phyloP scores from a whole-genome alignment of 53 echinoderm and acorn worm species.

The Apostichopus leukothele region DNA sequence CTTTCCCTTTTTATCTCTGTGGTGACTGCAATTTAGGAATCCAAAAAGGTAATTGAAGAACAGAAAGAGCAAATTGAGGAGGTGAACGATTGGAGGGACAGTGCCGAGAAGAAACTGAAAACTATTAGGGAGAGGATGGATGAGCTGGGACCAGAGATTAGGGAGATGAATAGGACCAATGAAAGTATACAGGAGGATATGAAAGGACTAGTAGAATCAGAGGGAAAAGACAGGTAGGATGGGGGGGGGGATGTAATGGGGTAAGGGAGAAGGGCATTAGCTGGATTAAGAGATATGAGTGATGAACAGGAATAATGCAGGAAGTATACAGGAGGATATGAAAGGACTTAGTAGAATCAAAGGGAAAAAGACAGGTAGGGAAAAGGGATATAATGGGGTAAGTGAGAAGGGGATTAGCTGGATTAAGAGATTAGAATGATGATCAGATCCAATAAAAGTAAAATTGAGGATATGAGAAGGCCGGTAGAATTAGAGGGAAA shows the following conservation, averaged over 20 bases:
- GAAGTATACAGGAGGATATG: no score
- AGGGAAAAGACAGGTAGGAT: constrained; percentile 87
- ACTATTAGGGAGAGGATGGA: constrained; percentile 93
- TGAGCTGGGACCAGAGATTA: constrained; percentile 93
- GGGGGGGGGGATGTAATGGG: no score
- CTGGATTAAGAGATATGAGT: no score
- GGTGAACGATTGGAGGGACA: constrained; percentile 86
- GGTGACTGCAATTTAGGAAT: constrained; percentile 37
- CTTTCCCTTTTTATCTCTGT: neutral
- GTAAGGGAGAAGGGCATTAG: no score
- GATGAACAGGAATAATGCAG: no score
- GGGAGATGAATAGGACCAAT: constrained; percentile 91
- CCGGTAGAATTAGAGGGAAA: neutral
- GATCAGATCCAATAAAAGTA: constrained; percentile 82
- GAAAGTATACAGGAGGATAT: constrained; percentile 84
- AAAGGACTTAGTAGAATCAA: neutral
- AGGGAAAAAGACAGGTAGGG: constrained; percentile 55
- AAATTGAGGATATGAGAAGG: constrained; percentile 64
- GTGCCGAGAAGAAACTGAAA: constrained; percentile 86
- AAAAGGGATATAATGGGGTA: neutral
- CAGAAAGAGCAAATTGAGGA: constrained; percentile 77
- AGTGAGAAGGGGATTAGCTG: constrained; percentile 1
- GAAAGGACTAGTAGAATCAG: constrained; percentile 84
- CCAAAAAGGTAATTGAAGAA: constrained; percentile 55
- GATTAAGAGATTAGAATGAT: constrained; percentile 90